A percentile compares a stretch with the other conserved stretches of the same genome.
These are phyloP conservation scores for Leptinotarsa rubiginosa DNA, from an alignment of 2,888 invertebrate genomes.

Conservation along the genomic window DNA sequence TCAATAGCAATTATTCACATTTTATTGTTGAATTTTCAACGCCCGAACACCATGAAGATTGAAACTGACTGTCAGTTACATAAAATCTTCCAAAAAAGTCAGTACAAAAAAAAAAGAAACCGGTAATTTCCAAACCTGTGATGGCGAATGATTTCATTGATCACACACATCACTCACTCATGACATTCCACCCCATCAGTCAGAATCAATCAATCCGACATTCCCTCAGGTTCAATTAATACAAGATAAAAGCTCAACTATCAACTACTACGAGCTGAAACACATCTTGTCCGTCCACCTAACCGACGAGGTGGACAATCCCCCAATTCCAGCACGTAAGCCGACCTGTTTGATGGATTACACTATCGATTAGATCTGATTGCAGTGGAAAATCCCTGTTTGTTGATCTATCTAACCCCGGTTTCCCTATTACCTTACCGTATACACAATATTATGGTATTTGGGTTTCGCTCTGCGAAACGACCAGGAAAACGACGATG, in stretches of 20 bases:
- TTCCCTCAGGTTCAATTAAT: constrained; percentile 44
- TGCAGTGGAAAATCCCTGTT: constrained; percentile 59
- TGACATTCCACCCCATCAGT: constrained; percentile 2
- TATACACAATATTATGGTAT: constrained; percentile 39
- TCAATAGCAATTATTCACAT: too few species aligned
- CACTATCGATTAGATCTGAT: constrained; percentile 67
- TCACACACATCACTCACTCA: constrained; percentile 10
- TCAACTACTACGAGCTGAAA: constrained; percentile 48
- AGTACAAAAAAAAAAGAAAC: background rate
- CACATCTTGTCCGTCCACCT: constrained; percentile 52
- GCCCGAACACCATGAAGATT: too few species aligned
- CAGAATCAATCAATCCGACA: constrained; percentile 13
- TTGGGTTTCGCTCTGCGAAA: constrained; percentile 29
- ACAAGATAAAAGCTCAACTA: constrained; percentile 51
- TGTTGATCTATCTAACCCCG: constrained; percentile 51
- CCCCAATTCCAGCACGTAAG: constrained; percentile 52
- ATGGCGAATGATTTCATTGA: background rate
- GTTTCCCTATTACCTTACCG: constrained; percentile 50
- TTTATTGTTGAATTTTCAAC: too few species aligned
- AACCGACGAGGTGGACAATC: constrained; percentile 52
- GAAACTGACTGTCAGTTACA: too few species aligned
- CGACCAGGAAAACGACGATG: constrained; percentile 15
- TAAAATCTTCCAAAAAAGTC: too few species aligned
- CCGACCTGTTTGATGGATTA: constrained; percentile 66
- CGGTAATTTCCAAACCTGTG: background rate